These are phyloP conservation scores for Cololabis saira DNA, from an alignment of 2,113 vertebrate genomes.

Conservation along the genomic window DNA sequence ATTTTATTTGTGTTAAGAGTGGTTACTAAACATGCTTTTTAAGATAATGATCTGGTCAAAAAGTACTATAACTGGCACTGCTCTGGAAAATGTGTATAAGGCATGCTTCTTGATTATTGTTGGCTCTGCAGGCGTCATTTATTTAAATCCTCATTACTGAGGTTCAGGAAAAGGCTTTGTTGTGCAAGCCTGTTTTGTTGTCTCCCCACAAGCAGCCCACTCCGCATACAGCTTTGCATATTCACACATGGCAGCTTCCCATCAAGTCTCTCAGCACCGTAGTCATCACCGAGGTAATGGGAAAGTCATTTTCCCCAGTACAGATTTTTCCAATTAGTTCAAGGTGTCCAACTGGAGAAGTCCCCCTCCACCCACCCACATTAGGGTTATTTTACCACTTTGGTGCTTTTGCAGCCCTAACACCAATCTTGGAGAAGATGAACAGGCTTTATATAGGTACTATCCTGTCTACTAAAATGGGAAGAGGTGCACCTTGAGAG, in stretches of 20 bases:
- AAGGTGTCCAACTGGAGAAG: conserved; percentile 45
- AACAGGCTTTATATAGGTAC: conserved; percentile 31
- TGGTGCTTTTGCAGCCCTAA: conserved; percentile 36
- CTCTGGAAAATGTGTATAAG: no score
- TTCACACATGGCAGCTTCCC: conserved; percentile 8
- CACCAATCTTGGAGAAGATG: conserved; percentile 31
- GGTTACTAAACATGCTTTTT: no score
- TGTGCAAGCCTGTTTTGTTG: conserved; percentile 6
- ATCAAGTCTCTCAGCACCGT: conserved; percentile 13
- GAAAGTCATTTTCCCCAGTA: conserved; percentile 26
- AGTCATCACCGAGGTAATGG: conserved; percentile 31
- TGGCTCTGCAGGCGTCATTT: background rate
- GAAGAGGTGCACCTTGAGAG: conserved; percentile 6
- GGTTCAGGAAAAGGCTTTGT: conserved; percentile 11
- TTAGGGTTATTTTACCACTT: conserved; percentile 28
- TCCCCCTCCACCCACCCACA: conserved; percentile 17
- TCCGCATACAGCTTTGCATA: background rate
- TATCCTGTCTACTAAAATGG: conserved; percentile 30
- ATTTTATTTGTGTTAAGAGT: no score
- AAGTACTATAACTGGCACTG: no score
- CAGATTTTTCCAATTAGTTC: conserved; percentile 27
- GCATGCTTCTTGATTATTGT: no score
- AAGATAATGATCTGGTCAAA: no score
- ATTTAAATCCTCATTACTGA: conserved; percentile 19
- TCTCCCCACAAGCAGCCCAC: background rate